A percentile compares a stretch with the other conserved stretches of the same genome.
phyloP scores from a whole-genome alignment of 53 echinoderm and acorn worm genomes.

The Luidia sarsii region DNA sequence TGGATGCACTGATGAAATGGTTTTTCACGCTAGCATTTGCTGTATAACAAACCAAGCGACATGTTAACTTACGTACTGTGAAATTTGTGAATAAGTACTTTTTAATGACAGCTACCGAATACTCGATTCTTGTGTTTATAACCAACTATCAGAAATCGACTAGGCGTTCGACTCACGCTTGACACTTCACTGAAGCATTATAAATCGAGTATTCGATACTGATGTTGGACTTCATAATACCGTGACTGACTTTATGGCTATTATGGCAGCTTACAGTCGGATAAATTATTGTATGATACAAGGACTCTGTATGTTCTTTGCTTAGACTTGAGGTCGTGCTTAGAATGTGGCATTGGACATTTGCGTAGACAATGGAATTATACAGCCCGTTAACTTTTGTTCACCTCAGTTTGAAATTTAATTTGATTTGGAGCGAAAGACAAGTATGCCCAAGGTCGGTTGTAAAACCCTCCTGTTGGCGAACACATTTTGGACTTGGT shows the following conservation, averaged over 20 bases:
- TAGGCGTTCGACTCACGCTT: constrained; percentile 25
- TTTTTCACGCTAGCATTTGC: constrained; percentile 41
- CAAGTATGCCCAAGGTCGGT: too few relatives aligned
- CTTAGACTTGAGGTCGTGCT: neutral
- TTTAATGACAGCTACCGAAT: constrained; percentile 27
- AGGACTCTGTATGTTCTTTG: neutral
- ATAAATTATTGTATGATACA: constrained; percentile 15
- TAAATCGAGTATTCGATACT: constrained; percentile 41
- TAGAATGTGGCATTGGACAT: constrained; percentile 16
- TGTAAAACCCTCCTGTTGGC: too few relatives aligned
- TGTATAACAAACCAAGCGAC: constrained; percentile 16
- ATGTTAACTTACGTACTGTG: constrained; percentile 43
- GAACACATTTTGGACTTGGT: too few relatives aligned
- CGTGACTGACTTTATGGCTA: constrained; percentile 29
- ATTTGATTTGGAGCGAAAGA: too few relatives aligned
- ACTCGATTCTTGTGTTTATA: constrained; percentile 16
- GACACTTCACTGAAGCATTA: constrained; percentile 1
- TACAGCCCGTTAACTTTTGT: too few relatives aligned
- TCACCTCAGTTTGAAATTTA: too few relatives aligned
- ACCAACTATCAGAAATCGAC: neutral
- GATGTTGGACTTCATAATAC: constrained; percentile 34
- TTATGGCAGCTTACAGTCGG: constrained; percentile 20
- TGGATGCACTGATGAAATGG: constrained; percentile 38
- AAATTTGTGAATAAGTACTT: constrained; percentile 6
- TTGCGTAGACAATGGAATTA: too few relatives aligned